Conservation (phyloP, 92 coral and sea anemone species). For the Heteractis magnifica region DNA sequence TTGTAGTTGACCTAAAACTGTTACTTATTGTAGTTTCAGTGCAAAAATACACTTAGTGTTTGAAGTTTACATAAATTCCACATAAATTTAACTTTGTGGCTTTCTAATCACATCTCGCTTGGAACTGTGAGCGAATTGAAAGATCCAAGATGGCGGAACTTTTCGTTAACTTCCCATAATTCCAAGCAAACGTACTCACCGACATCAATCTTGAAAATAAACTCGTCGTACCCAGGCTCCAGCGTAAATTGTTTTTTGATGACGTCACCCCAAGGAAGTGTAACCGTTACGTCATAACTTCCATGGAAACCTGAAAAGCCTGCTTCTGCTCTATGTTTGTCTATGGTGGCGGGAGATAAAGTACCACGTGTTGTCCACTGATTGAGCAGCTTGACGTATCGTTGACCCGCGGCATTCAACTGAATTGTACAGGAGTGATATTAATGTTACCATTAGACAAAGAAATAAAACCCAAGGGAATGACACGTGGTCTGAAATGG, state of each 20-base stretch:
- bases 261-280: constrained; percentile 61
- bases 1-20: too few species aligned
- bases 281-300: constrained; percentile 54
- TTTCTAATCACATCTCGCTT: too few species aligned
- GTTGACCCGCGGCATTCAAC: constrained; percentile 81
- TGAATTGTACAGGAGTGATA: neutral
- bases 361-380: constrained; percentile 73
- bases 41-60: too few species aligned
- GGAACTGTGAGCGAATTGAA: too few species aligned
- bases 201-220: constrained; percentile 19
- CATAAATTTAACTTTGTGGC: too few species aligned
- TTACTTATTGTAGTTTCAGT: too few species aligned
- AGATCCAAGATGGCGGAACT: too few species aligned
- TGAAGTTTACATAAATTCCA: too few species aligned
- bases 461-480: too few species aligned
- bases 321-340: constrained; percentile 37
- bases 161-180: neutral
- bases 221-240: constrained; percentile 52
- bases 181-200: neutral
- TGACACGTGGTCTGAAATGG: too few species aligned
- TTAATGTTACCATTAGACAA: too few species aligned
- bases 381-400: constrained; percentile 58
- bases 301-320: constrained; percentile 74
- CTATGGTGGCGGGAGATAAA: constrained; percentile 42
- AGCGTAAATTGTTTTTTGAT: constrained; percentile 46